Base-by-base conservation (phyloP, 2,113 vertebrate species). In the Neomonachus schauinslandi region DNA sequence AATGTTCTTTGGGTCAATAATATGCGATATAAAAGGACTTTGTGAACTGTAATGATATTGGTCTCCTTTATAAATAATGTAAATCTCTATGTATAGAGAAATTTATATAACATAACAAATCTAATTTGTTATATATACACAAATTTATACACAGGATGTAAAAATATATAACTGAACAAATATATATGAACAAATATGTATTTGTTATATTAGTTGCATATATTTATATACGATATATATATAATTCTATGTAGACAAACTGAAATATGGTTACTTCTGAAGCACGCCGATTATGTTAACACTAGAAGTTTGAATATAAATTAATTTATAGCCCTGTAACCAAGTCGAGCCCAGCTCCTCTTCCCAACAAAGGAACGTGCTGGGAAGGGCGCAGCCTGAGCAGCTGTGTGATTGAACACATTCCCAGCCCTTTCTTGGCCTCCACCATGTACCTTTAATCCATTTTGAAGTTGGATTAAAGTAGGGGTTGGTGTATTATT, bases 381-480 rank as follows among this genome's bases (percentile, higher is more conserved):
- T 59, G 3, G 33, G 36, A 80, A 89, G n/a, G 36, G 39, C 33
- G 14, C 0, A 16, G 33, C 55, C 33, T 18, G 33, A 89, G 86
- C 51, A 95, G 92, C 77, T 94, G 83, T 74, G 8, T 3, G 24
- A 72, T 0, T 42, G 63, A 89, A 14, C 13, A 49, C 33, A 36
- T 91, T 80, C 51, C 57, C 12, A 63, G 57, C 2, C 57, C 31
- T 19, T 42, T 89, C 18, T 18, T 71, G 36, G 16, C 28, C 55
- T 87, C 28, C n/a, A 79, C 42, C 83, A 42, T 65, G 55, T 95
- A 81, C 39, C 53, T 95, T 95, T 86, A 86, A 87, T 81, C 33
- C 31, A 63, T 67, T 71, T 46, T 46, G 65, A 88, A 57, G 74
- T 39, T 83, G 61, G 46, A 87, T 83, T 95, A 74, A 72, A 97